Conservation (phyloP, 2,113 vertebrate genomes). For the Eretmochelys imbricata region DNA sequence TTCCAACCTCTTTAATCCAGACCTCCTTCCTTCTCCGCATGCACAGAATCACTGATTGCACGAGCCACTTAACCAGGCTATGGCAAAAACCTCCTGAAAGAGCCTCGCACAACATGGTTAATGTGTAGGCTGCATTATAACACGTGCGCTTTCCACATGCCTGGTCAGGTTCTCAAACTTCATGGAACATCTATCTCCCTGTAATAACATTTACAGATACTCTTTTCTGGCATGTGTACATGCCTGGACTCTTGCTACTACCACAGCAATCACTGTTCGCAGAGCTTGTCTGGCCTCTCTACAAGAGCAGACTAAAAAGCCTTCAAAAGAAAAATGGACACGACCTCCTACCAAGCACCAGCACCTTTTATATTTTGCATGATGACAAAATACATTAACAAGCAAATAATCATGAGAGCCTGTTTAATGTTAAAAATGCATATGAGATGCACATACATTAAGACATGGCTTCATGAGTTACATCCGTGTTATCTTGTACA, state of each 20-base stretch:
- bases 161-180: constrained; percentile 32
- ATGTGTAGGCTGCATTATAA: constrained; percentile 39
- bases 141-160: constrained; percentile 9
- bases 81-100: not conserved
- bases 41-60: not conserved
- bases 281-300: not conserved
- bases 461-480: not conserved
- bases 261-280: not conserved
- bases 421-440: not conserved
- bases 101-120: not conserved
- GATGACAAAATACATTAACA: not conserved
- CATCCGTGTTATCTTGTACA: not conserved
- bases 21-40: not conserved
- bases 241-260: not conserved
- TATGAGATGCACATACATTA: not conserved
- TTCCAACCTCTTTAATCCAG: not conserved
- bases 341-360: not conserved
- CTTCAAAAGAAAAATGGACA: not conserved
- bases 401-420: not conserved
- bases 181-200: not conserved
- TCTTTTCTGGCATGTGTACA: not conserved
- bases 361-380: not conserved
- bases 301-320: not conserved
- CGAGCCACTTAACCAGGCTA: not conserved
- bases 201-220: constrained; percentile 49